Evolutionary conservation across 2,888 invertebrate species (phyloP).

Genomic region (Acanthosepion esculentum): DNA sequence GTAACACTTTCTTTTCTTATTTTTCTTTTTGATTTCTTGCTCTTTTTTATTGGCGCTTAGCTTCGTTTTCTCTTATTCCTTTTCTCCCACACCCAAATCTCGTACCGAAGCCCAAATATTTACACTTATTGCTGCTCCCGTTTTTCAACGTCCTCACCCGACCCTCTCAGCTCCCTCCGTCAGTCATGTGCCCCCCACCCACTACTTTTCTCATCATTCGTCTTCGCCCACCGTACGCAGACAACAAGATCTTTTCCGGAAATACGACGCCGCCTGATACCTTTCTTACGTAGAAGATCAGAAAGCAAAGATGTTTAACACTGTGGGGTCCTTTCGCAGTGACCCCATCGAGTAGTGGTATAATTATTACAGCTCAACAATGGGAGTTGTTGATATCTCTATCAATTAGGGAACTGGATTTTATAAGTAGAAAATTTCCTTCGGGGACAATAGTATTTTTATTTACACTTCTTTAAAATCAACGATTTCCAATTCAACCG

Average conservation of each 20-base stretch:
- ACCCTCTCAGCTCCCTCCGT: not conserved
- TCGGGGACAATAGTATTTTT: not conserved
- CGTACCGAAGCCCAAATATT: conserved; percentile 13
- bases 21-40: not conserved
- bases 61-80: not conserved
- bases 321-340: conserved; percentile 14
- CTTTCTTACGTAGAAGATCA: not conserved
- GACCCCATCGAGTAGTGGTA: not conserved
- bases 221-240: not conserved
- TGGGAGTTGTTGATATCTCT: not conserved
- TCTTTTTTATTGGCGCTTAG: not conserved
- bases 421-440: not conserved
- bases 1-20: not conserved
- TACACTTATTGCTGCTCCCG: conserved; percentile 33
- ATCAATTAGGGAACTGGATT: not conserved
- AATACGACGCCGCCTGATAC: not conserved
- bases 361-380: not conserved
- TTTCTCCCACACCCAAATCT: not conserved
- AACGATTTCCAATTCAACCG: not conserved
- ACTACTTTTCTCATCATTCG: not conserved
- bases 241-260: not conserved
- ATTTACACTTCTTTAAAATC: not conserved
- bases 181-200: not conserved
- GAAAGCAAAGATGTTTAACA: conserved; percentile 6
- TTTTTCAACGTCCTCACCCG: not conserved